Conservation (phyloP, 2,113 vertebrate species). For the Candoia aspera region DNA sequence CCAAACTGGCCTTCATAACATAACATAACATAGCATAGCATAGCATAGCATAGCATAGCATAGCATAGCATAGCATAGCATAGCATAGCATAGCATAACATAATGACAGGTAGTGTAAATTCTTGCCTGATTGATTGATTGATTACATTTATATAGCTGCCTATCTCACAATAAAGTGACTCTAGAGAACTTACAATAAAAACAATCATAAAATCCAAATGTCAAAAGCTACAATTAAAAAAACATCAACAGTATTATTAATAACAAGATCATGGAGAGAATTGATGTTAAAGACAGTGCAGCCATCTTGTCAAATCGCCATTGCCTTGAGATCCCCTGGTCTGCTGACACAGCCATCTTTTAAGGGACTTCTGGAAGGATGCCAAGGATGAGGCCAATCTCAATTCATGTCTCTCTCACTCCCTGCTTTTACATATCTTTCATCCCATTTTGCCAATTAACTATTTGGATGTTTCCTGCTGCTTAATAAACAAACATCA, state of each 20-base stretch:
- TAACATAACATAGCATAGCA: too few species aligned
- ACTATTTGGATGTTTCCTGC: background rate
- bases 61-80: too few species aligned
- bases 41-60: too few species aligned
- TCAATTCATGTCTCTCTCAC: background rate
- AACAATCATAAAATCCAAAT: background rate
- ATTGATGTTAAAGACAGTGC: background rate
- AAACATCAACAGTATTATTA: background rate
- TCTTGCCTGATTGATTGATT: background rate
- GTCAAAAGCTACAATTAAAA: background rate
- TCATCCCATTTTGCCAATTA: background rate
- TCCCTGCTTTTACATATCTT: background rate
- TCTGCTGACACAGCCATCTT: background rate
- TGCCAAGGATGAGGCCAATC: background rate
- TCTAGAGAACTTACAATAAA: background rate
- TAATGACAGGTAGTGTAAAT: background rate
- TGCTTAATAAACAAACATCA: background rate
- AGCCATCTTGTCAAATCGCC: background rate
- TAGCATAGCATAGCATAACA: too few species aligned
- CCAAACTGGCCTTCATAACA: too few species aligned
- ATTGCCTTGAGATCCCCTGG: background rate
- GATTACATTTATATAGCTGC: background rate
- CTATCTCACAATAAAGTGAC: background rate
- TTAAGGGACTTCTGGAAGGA: background rate
- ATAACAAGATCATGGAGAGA: background rate